These are phyloP conservation scores for Formica selysi DNA, from an alignment of 1,140 invertebrate species.

Conservation along the genomic window DNA sequence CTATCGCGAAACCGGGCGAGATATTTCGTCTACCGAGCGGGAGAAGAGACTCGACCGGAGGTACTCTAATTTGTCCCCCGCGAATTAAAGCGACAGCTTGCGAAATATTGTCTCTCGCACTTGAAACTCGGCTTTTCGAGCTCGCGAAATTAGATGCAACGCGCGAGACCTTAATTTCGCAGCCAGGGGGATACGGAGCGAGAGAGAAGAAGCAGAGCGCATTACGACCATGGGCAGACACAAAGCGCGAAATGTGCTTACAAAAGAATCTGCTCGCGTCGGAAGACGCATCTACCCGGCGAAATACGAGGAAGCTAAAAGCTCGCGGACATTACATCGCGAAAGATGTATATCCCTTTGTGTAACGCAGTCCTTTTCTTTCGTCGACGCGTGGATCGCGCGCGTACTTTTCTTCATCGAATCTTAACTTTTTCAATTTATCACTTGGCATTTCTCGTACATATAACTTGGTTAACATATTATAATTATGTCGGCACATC, in stretches of 20 bases:
- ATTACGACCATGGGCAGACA: constrained; percentile 50
- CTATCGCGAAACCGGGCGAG: constrained; percentile 15
- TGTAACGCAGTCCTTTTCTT: background rate
- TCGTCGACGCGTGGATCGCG: constrained; percentile 2
- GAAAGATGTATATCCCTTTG: constrained; percentile 9
- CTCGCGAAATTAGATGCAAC: constrained; percentile 60
- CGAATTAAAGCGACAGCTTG: constrained; percentile 56
- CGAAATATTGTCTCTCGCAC: constrained; percentile 59
- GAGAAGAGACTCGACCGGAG: constrained; percentile 22
- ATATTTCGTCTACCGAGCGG: constrained; percentile 19
- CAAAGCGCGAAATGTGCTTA: constrained; percentile 64
- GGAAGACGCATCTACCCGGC: constrained; percentile 35
- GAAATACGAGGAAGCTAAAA: constrained; percentile 39
- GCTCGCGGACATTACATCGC: constrained; percentile 10
- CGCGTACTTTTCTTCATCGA: constrained; percentile 30
- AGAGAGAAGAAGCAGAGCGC: background rate
- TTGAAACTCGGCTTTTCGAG: constrained; percentile 33
- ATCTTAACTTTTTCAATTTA: constrained; percentile 63
- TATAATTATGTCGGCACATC: constrained; percentile 58
- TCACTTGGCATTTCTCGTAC: constrained; percentile 18
- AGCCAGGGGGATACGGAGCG: background rate
- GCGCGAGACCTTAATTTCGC: constrained; percentile 53
- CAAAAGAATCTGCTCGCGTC: constrained; percentile 60
- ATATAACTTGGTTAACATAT: constrained; percentile 56
- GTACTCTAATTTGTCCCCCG: constrained; percentile 45